Conservation (phyloP, 2,113 vertebrate genomes). For the Chlamydotis undulata region DNA sequence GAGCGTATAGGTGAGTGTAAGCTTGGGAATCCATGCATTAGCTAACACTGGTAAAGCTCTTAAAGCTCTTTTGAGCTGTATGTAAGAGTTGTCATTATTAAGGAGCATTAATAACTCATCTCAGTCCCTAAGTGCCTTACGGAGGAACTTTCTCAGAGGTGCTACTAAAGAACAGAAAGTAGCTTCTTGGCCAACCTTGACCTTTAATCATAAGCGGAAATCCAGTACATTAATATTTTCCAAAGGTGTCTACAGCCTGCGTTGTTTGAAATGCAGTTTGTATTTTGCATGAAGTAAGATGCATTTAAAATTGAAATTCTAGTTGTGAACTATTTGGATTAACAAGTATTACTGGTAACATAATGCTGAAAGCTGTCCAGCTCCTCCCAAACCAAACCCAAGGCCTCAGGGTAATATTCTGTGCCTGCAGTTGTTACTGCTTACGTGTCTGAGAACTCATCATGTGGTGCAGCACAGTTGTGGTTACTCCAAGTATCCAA, state of each 20-base stretch:
- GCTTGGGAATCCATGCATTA: not conserved
- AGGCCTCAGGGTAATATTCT: not conserved
- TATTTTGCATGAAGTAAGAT: not conserved
- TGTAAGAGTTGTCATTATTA: not conserved
- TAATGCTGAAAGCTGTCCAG: not conserved
- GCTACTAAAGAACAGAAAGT: not conserved
- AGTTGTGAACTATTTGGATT: constrained; percentile 1
- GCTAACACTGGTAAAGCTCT: not conserved
- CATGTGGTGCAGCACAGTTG: not conserved
- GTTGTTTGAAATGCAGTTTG: not conserved
- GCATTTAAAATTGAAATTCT: not conserved
- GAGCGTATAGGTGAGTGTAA: not conserved
- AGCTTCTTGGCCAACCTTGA: not conserved
- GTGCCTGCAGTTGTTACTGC: not conserved
- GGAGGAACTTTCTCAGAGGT: not conserved
- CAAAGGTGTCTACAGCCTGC: not conserved
- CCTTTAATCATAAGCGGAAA: not conserved
- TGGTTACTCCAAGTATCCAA: not conserved
- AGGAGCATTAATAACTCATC: fast-evolving
- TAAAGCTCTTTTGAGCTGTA: not conserved
- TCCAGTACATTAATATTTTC: not conserved
- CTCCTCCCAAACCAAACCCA: constrained; percentile 17
- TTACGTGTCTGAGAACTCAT: not conserved
- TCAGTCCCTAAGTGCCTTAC: not conserved
- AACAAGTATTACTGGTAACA: constrained; percentile 39